phyloP scores from a whole-genome alignment of 2,797 vertebrate species.

The Staurois parvus region DNA sequence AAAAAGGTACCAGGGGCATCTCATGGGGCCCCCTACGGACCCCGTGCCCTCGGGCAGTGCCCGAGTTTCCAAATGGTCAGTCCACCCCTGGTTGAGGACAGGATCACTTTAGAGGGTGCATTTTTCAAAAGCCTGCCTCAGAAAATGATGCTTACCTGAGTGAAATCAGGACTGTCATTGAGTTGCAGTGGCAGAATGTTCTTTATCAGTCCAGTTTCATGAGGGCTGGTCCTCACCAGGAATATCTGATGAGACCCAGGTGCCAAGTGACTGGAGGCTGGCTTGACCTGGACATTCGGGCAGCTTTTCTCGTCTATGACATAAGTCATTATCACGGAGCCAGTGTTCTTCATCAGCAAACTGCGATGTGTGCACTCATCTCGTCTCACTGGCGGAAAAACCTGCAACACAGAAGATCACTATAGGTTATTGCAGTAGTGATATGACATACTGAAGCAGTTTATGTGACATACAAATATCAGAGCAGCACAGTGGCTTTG shows the following conservation, averaged over 20 bases:
- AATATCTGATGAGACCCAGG: slow-evolving; percentile 86
- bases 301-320: slow-evolving; percentile 71
- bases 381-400: slow-evolving; percentile 80
- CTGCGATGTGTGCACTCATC: slow-evolving; percentile 75
- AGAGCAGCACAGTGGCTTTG: no score
- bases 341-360: slow-evolving; percentile 82
- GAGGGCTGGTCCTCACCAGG: slow-evolving; percentile 79
- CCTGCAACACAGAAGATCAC: slow-evolving; percentile 71
- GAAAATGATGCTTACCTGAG: slow-evolving; percentile 78
- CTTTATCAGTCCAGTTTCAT: slow-evolving; percentile 70
- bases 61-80: no score
- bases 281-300: slow-evolving; percentile 76
- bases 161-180: slow-evolving; percentile 80
- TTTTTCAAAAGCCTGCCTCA: neutral
- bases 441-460: no score
- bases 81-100: no score
- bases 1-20: no score
- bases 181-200: slow-evolving; percentile 81
- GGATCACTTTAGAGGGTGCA: no score
- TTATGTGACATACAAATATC: no score
- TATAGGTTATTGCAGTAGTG: neutral
- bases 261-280: slow-evolving; percentile 79
- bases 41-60: no score
- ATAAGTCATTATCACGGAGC: slow-evolving; percentile 83
- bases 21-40: no score